Evolutionary conservation across 2,888 invertebrate genomes (phyloP), one percentile per base, ranked within the genome.

Genomic region (Adineta ricciae): DNA sequence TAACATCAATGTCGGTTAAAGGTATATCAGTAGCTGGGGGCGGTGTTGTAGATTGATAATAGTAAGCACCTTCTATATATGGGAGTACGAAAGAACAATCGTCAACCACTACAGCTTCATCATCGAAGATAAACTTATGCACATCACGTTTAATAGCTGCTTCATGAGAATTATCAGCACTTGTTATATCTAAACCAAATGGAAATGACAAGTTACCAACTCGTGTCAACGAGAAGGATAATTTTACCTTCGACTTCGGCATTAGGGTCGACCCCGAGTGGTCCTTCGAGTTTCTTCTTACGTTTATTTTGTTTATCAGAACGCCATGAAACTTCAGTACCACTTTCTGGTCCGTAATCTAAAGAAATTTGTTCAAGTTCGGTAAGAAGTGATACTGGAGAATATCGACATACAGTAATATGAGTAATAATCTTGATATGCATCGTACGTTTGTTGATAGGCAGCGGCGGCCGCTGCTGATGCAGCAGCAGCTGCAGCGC

Each of bases 61-160:
- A 78, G 41, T 78, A 78, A n/a, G 41, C 11, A 41, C 41, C 19
- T 78, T 41, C 41, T 8, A 78, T 78, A 41, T 78, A 78, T 2
- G 78, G 78, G 38, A 78, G n/a, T n/a, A 78, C 78, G 41, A 78
- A 78, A 9, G 78, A 78, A 41, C 78, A 78, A 78, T 78, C 78
- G 41, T 78, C 78, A 41, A 78, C n/a, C 24, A 78, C 41, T 9
- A 41, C 41, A 24, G 41, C 41, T 78, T 78, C 78, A n/a, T 78
- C 78, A 32, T 78, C 78, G n/a, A 78, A 78, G 9, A 78, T 78
- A 78, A 78, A 78, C n/a, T 38, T 78, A 78, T 78, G 78, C 38
- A 78, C 38, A 24, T 78, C 78, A 7, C 36, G 78, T 41, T 8
- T 41, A 38, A 41, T 73, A 24, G 73, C 24, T 38, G 36, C 21